Evolutionary conservation across 2,888 invertebrate species (phyloP), one percentile per base, ranked within the genome.

Genomic region (Scrobipalpa atriplicella): DNA sequence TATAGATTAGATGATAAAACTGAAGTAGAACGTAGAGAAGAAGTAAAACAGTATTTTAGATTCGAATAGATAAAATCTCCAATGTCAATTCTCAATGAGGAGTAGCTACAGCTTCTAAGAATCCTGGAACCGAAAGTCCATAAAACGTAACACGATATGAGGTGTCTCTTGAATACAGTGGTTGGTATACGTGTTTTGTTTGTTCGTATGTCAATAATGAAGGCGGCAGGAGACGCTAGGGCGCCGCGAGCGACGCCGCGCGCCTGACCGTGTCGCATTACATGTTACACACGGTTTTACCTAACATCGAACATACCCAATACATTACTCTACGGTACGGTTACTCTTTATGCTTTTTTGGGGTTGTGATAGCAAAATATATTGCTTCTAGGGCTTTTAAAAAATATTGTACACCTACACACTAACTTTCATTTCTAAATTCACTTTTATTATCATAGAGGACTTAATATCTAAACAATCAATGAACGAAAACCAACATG

Each of bases 191-290:
- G 38, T 38, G 29, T 58, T 38, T 58, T 62, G 69, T 68, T 68
- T 72, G 79, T 79, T 84, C 80, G 80, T 84, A 82, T 82, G 84
- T 81, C 76, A 84, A 82, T 83, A 85, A 84, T 86, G 85, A 84
- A 83, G 85, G 84, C 83, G 81, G 83, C 67, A 90, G 82, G 82
- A 91, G 91, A 91, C 92, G 84, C 78, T 75, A 88, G 90, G 92
- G 91, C 92, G 92, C 92, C 92, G 84, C 72, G 78, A 74, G 75
- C 74, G 87, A 78, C 89, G 88, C 86, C 87, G 85, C 78, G 83
- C 85, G 87, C 85, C 89, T 87, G 82, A 69, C 72, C 79, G 81
- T 70, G 76, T 77, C 81, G 82, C 74, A 66, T 77, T 77, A 73
- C 77, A 71, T 69, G 72, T 67, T 72, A 83, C 83, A 83, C 81